Percentiles rank a stretch among this genome's conserved stretches.
These are phyloP conservation scores for Sebastolobus altivelis DNA, from an alignment of 2,797 vertebrate species.

Conservation along the genomic window DNA sequence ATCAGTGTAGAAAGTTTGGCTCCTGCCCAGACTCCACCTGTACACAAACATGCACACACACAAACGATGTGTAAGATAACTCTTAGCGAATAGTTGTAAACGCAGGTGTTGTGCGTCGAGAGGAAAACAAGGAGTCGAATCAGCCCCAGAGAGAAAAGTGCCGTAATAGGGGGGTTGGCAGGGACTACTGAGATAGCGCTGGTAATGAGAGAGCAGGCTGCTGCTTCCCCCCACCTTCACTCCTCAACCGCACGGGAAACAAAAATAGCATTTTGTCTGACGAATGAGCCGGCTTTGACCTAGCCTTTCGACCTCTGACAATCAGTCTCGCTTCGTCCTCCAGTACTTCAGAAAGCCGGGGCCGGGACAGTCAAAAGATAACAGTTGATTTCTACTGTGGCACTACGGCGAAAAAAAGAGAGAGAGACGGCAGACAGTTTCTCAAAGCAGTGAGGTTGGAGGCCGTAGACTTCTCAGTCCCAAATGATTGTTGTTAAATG, in stretches of 20 bases:
- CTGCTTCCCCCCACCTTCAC: slow-evolving; percentile 53
- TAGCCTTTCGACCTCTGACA: slow-evolving; percentile 96
- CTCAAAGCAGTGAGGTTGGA: slow-evolving; percentile 62
- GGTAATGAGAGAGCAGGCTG: slow-evolving; percentile 89
- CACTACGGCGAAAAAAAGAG: slow-evolving; percentile 63
- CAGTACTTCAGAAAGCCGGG: slow-evolving; percentile 77
- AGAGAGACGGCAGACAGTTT: slow-evolving; percentile 72
- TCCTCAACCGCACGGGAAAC: slow-evolving; percentile 90
- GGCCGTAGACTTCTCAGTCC: slow-evolving; percentile 49
- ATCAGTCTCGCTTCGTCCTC: slow-evolving; percentile 94
- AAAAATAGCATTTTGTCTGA: slow-evolving; percentile 97
- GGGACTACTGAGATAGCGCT: slow-evolving; percentile 81
- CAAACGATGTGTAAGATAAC: slow-evolving; percentile 34
- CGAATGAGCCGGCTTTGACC: slow-evolving; percentile 92
- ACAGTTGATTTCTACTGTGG: slow-evolving; percentile 87
- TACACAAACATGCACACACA: slow-evolving; percentile 29
- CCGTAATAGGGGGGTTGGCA: slow-evolving; percentile 68
- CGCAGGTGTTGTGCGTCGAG: slow-evolving; percentile 54
- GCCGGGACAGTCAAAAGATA: slow-evolving; percentile 77
- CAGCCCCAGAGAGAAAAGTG: slow-evolving; percentile 72
- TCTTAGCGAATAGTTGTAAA: slow-evolving; percentile 46
- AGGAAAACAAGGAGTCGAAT: slow-evolving; percentile 72
- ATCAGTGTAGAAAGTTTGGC: not conserved
- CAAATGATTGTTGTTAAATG: slow-evolving; percentile 61
- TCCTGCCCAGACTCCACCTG: slow-evolving; percentile 13